Evolutionary conservation across 1,140 invertebrate genomes (phyloP).

Genomic region (Orius insidiosus): DNA sequence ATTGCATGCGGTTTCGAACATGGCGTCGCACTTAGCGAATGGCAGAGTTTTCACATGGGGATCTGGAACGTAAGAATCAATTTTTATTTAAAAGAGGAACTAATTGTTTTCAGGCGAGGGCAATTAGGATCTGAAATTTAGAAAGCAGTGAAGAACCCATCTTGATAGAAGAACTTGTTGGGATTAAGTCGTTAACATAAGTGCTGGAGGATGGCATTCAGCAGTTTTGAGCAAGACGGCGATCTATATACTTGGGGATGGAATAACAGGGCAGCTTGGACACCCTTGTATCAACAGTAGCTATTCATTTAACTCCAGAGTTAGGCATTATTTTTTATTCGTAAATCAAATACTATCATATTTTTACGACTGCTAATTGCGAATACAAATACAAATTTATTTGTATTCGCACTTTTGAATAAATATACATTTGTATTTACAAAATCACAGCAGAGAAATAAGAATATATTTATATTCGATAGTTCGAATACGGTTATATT

Average conservation of each 20-base stretch:
- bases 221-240: slow-evolving; percentile 46
- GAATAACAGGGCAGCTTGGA: slow-evolving; percentile 69
- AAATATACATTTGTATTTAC: too few species aligned
- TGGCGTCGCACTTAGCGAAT: slow-evolving; percentile 46
- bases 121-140: slow-evolving; percentile 61
- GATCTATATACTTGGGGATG: slow-evolving; percentile 69
- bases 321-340: too few species aligned
- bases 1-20: slow-evolving; percentile 65
- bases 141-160: slow-evolving; percentile 39
- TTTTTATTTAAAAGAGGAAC: slow-evolving; percentile 1
- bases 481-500: too few species aligned
- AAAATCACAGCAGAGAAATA: too few species aligned
- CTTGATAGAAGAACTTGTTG: slow-evolving; percentile 50
- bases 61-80: slow-evolving; percentile 50
- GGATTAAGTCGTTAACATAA: slow-evolving; percentile 44
- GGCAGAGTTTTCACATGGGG: slow-evolving; percentile 67
- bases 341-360: too few species aligned
- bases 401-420: too few species aligned
- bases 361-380: too few species aligned
- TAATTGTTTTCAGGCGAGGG: slow-evolving; percentile 41
- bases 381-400: too few species aligned
- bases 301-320: too few species aligned
- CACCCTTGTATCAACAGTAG: slow-evolving; percentile 23
- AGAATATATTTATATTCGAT: too few species aligned
- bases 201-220: slow-evolving; percentile 72